phyloP scores from a whole-genome alignment of 2,113 vertebrate species.

The Nasalis larvatus region DNA sequence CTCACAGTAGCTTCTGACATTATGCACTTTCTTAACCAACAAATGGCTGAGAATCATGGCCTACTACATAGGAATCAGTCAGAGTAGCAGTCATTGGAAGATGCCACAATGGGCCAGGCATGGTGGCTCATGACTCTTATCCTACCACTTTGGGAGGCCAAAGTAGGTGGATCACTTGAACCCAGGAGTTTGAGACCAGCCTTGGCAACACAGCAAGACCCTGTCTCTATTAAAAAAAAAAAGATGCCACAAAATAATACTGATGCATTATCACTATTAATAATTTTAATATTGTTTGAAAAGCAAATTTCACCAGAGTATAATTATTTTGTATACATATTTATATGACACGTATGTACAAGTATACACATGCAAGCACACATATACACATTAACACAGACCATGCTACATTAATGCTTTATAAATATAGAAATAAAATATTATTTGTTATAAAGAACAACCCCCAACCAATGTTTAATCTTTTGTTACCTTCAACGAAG shows the following conservation, averaged over 20 bases:
- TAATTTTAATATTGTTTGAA: slow-evolving; percentile 42
- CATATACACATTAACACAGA: neutral
- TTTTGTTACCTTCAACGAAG: slow-evolving; percentile 93
- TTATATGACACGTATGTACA: neutral
- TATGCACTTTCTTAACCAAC: slow-evolving; percentile 1
- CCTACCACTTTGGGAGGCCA: neutral
- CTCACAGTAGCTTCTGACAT: neutral
- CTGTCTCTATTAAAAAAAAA: too few relatives aligned
- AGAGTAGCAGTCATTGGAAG: neutral
- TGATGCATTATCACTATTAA: neutral
- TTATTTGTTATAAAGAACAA: slow-evolving; percentile 22
- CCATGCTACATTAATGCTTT: neutral
- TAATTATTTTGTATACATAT: neutral
- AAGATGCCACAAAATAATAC: too few relatives aligned
- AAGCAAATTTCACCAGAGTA: slow-evolving; percentile 26
- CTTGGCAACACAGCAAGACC: too few relatives aligned
- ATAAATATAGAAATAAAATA: neutral
- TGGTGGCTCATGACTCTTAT: neutral
- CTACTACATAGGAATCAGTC: neutral
- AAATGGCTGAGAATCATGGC: neutral
- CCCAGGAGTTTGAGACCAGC: too few relatives aligned
- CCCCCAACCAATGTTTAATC: neutral
- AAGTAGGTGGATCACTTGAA: too few relatives aligned
- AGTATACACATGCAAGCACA: neutral
- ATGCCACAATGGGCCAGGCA: neutral